Base-by-base conservation (phyloP, 2,113 vertebrate species). In the Periophthalmodon schlosseri region DNA sequence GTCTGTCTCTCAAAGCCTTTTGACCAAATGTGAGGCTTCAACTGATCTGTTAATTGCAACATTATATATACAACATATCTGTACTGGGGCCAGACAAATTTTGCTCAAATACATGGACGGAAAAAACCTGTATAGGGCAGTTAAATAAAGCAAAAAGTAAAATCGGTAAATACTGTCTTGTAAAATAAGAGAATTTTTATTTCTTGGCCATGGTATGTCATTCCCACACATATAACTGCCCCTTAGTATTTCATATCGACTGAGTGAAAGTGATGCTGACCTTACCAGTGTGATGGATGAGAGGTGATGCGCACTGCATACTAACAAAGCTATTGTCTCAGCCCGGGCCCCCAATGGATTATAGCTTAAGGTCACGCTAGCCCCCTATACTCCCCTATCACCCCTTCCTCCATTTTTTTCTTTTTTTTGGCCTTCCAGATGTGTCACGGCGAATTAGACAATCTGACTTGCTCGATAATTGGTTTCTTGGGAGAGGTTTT, bases 251-350 rank as follows among this genome's bases (percentile, higher is more conserved):
- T 88, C 87, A 91, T 88, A 92, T 86, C 82, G 89, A 90, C 88
- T 87, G 89, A 87, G 79, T 89, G 74, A 79, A 91, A 93, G 90
- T 86, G 89, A 84, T 81, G 78, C 74, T 89, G 92, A 94, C 93
- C 93, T 94, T 94, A 93, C 89, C 87, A 91, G 84, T 84, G 84
- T 91, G 93, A 94, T 90, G 90, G 90, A 93, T 93, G 89, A 84
- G 80, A 68, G 71, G 67, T 63, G 70, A 70, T 77, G 85, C 36
- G 79, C 72, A 77, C 77, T 73, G 90, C 91, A 94, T 92, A 86
- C 82, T 90, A 91, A 92, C 88, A 78, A 74, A 69, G 75, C 78
- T 66, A 9, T 72, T 70, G 76, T 79, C 64, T 67, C 65, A 52
- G 77, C 50, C 68, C 52, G 20, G 28, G 82, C 84, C 85, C 85